Evolutionary conservation across 1,140 invertebrate species (phyloP).

Genomic region (Magallana ariakensis): DNA sequence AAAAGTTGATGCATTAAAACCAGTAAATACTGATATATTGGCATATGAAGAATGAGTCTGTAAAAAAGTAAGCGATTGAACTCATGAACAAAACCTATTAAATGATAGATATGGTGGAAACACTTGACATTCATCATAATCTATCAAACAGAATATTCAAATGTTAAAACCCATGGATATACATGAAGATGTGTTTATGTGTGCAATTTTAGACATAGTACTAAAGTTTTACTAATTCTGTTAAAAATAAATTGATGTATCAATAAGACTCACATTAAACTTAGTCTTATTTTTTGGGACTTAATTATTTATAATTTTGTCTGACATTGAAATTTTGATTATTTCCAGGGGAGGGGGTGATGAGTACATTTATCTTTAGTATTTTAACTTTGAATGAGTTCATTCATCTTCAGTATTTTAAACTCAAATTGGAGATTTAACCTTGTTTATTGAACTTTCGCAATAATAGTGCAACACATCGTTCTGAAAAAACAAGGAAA

Average conservation of each 20-base stretch:
- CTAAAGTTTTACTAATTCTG: too few relatives aligned
- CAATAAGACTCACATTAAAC: too few relatives aligned
- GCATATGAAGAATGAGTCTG: conserved; percentile 19
- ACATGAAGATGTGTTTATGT: neutral
- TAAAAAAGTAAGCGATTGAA: conserved; percentile 13
- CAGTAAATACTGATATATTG: too few relatives aligned
- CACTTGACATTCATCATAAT: neutral
- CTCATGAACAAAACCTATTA: neutral
- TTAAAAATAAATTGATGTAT: too few relatives aligned
- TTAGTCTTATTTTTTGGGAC: too few relatives aligned
- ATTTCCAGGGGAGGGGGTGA: too few relatives aligned
- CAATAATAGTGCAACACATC: conserved; percentile 10
- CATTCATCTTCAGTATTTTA: neutral
- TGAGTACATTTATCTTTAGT: too few relatives aligned
- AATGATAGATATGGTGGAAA: conserved; percentile 21
- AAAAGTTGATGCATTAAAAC: neutral
- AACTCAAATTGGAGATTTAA: neutral
- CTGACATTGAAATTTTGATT: too few relatives aligned
- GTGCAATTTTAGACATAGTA: too few relatives aligned
- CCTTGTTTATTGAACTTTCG: neutral
- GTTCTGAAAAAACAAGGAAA: conserved; percentile 14
- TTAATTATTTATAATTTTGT: too few relatives aligned
- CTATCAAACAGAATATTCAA: conserved; percentile 18
- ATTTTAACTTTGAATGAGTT: neutral
- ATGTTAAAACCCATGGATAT: neutral